Conservation (phyloP, 2,113 vertebrate genomes). For the Rhynchomys soricoides region DNA sequence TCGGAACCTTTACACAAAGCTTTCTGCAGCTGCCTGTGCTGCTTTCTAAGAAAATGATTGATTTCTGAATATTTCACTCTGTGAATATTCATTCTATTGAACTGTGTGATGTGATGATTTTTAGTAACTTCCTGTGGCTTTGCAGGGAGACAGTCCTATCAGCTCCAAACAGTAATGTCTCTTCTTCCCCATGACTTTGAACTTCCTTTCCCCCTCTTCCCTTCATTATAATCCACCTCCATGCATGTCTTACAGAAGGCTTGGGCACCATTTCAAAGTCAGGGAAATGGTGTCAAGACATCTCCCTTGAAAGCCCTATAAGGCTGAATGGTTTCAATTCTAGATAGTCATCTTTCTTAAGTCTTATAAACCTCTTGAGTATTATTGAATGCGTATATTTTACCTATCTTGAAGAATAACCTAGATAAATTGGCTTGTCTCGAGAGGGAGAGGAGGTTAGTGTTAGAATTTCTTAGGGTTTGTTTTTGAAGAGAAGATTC, state of each 20-base stretch:
- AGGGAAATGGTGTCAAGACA: background rate
- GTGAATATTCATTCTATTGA: background rate
- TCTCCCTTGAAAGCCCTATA: background rate
- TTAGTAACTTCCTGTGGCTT: background rate
- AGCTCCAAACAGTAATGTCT: background rate
- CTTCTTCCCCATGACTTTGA: background rate
- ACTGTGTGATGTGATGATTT: background rate
- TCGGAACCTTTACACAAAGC: background rate
- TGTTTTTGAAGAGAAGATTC: background rate
- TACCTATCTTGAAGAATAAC: background rate
- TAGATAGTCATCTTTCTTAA: background rate
- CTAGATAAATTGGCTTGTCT: background rate
- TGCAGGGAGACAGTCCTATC: background rate
- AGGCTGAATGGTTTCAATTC: background rate
- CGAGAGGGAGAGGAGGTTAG: background rate
- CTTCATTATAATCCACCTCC: background rate
- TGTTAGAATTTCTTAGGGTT: background rate
- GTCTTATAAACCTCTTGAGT: background rate
- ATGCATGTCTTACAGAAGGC: background rate
- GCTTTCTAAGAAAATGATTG: background rate
- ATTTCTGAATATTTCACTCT: background rate
- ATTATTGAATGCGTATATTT: background rate
- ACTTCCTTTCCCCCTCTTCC: background rate
- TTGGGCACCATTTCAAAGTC: background rate
- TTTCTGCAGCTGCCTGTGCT: background rate